Base-by-base conservation (phyloP, 2,888 invertebrate species). In the Hemaris fuciformis region DNA sequence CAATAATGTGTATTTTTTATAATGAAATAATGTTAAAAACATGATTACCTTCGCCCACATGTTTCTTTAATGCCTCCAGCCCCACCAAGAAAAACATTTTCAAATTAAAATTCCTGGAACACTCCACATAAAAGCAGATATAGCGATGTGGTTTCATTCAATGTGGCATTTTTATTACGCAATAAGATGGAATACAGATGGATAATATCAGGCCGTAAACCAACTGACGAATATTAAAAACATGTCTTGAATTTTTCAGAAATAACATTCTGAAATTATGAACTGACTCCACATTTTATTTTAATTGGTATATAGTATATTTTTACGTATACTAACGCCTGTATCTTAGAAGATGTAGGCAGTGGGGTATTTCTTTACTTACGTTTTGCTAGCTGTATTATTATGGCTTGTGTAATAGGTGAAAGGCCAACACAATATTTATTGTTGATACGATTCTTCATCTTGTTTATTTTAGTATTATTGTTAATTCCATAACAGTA, bases 111-210 rank as follows among this genome's bases (percentile, higher is more conserved):
- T 84, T 83, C 81, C 77, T 75, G 71, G 79, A 81, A 82, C 78
- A 79, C 71, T 76, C 65, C 68, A 73, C 75, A 78, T 79, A 76
- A 75, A 78, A 74, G 76, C 69, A 73, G 68, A 68, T 72, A 66
- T 70, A 74, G 72, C 73, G 75, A 74, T 72, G 72, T 74, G 68
- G 76, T 75, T 80, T 81, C 74, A 81, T 84, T 84, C 80, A 79
- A 76, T 82, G 81, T 79, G 79, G 81, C 73, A 83, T 85, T 88
- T 86, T 88, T 87, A 86, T 84, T 80, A 77, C 75, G 80, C 80
- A 81, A 84, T 87, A 85, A 85, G 81, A 76, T 59, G 77, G 77
- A 84, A 85, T 86, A 83, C 78, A 77, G 81, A 80, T 78, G 83
- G 81, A 85, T 87, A 85, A 87, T 87, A 83, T 82, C 67, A 71